Evolutionary conservation across 2,113 vertebrate species (phyloP), one percentile per base, ranked within the genome.

Genomic region (Platycercus adscitus): DNA sequence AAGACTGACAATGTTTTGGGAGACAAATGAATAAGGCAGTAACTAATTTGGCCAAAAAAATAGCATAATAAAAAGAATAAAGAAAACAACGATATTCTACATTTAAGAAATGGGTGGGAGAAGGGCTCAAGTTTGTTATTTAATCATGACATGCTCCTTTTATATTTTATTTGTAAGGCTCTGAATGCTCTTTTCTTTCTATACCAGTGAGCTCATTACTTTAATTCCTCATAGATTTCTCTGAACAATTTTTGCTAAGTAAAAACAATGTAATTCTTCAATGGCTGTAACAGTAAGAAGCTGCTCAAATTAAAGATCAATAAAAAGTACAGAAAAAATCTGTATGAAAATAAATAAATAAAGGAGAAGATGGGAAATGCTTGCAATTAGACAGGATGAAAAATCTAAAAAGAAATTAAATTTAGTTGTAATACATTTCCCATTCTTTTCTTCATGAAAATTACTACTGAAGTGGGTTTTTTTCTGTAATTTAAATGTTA

Each of bases 401-500:
- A 99, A 98, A 98, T 98, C 96, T 96, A 95, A 98, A 99, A 98
- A 98, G 97, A 99, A 99, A 99, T 99, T 98, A 98, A 98, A 98
- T 98, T 98, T 98, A 97, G 97, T 98, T 98, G 98, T 98, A 98
- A 99, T 99, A 98, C 97, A 98, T 99, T 98, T 98, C 97, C 97
- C 97, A 97, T 99, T 99, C 98, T 99, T 99, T 98, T 98, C 97
- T 98, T 98, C 97, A 97, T 97, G 97, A 99, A 99, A 99, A 99
- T 99, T 98, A 99, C 98, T 98, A 99, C 98, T 99, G 98, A 99
- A 99, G 98, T 98, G 98, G 97, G 79, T 89, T 97, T 88, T 96
- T 97, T 96, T 96, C 98, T 98, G 98, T 99, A 99, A 99, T 99
- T 99, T 99, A 99, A 99, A 99, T 99, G 98, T 99, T 99, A 99